Percentiles rank a stretch among this genome's conserved stretches.
phyloP scores from a whole-genome alignment of 2,113 vertebrate genomes.

The Antennarius striatus region DNA sequence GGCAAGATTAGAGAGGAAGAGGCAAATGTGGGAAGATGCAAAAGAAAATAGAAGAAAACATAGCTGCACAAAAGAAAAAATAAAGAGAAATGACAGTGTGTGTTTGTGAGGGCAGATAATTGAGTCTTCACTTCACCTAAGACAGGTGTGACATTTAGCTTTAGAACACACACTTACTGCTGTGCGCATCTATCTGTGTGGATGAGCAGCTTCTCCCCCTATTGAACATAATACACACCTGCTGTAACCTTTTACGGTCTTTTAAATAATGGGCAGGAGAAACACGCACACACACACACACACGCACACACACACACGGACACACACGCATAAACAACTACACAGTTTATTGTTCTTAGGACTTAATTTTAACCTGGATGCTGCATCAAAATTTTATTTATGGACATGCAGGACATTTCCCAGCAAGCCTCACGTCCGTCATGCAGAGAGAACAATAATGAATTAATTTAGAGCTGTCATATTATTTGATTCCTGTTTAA shows the following conservation, averaged over 20 bases:
- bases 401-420: background rate
- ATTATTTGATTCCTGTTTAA: background rate
- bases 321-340: background rate
- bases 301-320: background rate
- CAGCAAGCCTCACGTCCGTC: background rate
- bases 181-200: background rate
- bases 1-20: background rate
- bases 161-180: slow-evolving; percentile 16
- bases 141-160: slow-evolving; percentile 63
- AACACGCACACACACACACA: background rate
- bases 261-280: slow-evolving; percentile 39
- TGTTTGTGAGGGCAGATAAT: slow-evolving; percentile 49
- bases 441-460: background rate
- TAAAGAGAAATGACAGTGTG: slow-evolving; percentile 2
- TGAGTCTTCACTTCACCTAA: slow-evolving; percentile 39
- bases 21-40: background rate
- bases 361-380: background rate
- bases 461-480: background rate
- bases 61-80: background rate
- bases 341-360: background rate
- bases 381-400: too few relatives aligned
- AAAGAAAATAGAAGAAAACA: background rate
- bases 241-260: slow-evolving; percentile 39
- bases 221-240: slow-evolving; percentile 34
- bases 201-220: background rate